phyloP scores from a whole-genome alignment of 2,113 vertebrate species.

The Hemichromis elongatus region DNA sequence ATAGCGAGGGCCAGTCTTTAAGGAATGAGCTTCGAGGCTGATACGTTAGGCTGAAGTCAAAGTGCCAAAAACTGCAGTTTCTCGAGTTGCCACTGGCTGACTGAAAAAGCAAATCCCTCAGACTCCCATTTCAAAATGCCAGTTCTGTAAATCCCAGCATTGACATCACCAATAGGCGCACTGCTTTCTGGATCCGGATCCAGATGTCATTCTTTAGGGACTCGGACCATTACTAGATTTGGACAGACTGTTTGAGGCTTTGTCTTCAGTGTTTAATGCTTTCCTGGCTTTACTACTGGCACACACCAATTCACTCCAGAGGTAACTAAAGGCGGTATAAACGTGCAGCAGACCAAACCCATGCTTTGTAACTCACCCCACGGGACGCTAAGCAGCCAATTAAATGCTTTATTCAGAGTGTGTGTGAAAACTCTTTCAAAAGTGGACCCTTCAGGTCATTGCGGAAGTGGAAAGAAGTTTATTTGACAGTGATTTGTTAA shows the following conservation, averaged over 20 bases:
- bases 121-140: not conserved
- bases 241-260: not conserved
- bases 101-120: not conserved
- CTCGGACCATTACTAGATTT: not conserved
- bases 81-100: not conserved
- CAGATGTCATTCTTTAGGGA: not conserved
- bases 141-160: not conserved
- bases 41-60: not conserved
- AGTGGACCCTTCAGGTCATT: not conserved
- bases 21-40: not conserved
- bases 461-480: not conserved
- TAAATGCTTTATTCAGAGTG: not conserved
- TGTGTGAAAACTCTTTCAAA: not conserved
- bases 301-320: not conserved
- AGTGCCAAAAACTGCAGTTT: rapidly evolving
- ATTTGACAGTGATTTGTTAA: not conserved
- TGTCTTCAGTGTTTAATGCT: not conserved
- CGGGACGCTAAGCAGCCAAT: not conserved
- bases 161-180: not conserved
- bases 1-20: rapidly evolving
- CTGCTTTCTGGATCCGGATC: not conserved
- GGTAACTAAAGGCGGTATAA: rapidly evolving
- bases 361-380: not conserved
- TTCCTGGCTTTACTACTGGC: not conserved
- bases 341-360: rapidly evolving